Conservation (phyloP, 2,797 vertebrate genomes). For the Adelosebastes latens region DNA sequence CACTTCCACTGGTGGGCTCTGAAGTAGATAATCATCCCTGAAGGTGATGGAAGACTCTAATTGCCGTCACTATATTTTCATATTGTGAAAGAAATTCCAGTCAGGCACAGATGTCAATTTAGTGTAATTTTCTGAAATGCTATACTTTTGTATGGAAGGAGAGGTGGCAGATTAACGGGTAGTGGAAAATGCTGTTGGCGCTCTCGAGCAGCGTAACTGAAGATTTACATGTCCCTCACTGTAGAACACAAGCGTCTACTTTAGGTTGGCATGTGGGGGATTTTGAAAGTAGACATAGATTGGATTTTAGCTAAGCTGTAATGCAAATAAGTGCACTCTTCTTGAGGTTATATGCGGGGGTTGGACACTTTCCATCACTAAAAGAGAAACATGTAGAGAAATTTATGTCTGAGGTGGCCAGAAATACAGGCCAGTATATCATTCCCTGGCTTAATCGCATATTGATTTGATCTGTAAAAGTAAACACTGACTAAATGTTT, state of each 20-base stretch:
- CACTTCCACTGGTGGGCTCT: slow-evolving; percentile 35
- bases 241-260: slow-evolving; percentile 44
- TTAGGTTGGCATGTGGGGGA: slow-evolving; percentile 29
- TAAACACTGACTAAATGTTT: background rate
- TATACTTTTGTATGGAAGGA: slow-evolving; percentile 71
- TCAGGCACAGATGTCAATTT: slow-evolving; percentile 76
- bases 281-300: slow-evolving; percentile 19
- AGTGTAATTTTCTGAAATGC: slow-evolving; percentile 80
- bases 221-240: slow-evolving; percentile 56
- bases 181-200: slow-evolving; percentile 49
- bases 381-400: background rate
- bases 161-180: slow-evolving; percentile 52
- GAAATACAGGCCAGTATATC: background rate
- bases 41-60: slow-evolving; percentile 72
- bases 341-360: background rate
- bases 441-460: background rate
- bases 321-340: slow-evolving; percentile 12
- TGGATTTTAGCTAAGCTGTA: slow-evolving; percentile 24
- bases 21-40: slow-evolving; percentile 68
- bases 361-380: background rate
- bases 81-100: slow-evolving; percentile 57
- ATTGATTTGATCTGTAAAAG: background rate
- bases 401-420: background rate
- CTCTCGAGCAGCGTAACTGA: slow-evolving; percentile 25
- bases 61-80: slow-evolving; percentile 73